phyloP scores from a whole-genome alignment of 2,113 vertebrate species.

The Crotophaga sulcirostris region DNA sequence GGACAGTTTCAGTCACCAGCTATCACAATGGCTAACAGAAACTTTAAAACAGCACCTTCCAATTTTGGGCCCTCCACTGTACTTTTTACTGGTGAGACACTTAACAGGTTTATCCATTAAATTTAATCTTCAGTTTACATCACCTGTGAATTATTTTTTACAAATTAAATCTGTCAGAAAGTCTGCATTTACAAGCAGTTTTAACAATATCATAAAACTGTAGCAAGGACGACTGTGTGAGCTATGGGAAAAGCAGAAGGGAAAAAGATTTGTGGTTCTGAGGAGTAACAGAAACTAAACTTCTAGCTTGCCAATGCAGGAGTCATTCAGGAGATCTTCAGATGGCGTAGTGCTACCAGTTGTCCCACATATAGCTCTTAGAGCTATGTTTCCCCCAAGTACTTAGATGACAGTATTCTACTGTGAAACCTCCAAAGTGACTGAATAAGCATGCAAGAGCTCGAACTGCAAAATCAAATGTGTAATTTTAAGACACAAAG shows the following conservation, averaged over 20 bases:
- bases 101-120: background rate
- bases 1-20: constrained; percentile 25
- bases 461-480: background rate
- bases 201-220: background rate
- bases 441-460: constrained; percentile 3
- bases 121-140: background rate
- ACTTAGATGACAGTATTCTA: constrained; percentile 11
- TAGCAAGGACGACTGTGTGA: background rate
- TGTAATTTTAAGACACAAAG: background rate
- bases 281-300: constrained; percentile 17
- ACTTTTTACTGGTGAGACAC: background rate
- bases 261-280: constrained; percentile 29
- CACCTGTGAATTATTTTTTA: too few species aligned
- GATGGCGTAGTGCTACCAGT: background rate
- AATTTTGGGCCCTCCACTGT: background rate
- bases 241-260: constrained; percentile 53
- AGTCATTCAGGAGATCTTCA: background rate
- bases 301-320: background rate
- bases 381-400: constrained; percentile 5
- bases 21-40: background rate
- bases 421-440: background rate
- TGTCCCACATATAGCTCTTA: constrained; percentile 11
- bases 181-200: background rate
- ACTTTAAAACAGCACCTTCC: background rate
- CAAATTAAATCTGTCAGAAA: background rate